Percentiles rank a stretch among this genome's conserved stretches.
phyloP scores from a whole-genome alignment of 2,797 vertebrate genomes.

The Cossypha heuglini region DNA sequence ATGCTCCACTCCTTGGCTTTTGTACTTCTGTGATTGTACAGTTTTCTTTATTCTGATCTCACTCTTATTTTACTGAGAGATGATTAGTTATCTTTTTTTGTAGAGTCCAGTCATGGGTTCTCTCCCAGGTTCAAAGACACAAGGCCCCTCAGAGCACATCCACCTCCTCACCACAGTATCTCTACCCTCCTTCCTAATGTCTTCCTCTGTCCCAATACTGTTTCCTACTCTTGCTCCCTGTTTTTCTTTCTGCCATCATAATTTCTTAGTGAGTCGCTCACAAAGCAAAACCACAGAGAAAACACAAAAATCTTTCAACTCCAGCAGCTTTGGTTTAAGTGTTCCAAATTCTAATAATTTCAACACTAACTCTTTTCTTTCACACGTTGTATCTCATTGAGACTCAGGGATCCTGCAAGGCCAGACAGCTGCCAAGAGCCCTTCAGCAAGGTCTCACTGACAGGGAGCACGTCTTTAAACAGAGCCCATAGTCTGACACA shows the following conservation, averaged over 20 bases:
- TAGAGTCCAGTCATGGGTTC: neutral
- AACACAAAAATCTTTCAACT: neutral
- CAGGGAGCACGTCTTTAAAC: neutral
- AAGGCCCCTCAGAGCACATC: neutral
- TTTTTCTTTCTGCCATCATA: neutral
- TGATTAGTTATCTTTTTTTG: neutral
- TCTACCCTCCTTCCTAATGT: neutral
- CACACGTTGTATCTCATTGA: neutral
- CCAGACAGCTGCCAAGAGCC: neutral
- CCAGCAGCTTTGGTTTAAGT: neutral
- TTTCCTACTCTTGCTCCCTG: neutral
- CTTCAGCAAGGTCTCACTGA: neutral
- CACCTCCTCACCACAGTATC: neutral
- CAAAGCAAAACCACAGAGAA: neutral
- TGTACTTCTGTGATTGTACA: neutral
- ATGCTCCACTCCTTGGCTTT: neutral
- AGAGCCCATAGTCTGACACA: neutral
- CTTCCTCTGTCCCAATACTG: neutral
- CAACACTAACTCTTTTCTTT: neutral
- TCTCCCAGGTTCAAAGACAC: neutral
- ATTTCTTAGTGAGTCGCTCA: neutral
- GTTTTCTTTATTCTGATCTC: neutral
- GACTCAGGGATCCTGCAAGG: neutral
- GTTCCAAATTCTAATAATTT: neutral
- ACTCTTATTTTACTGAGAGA: neutral